phyloP scores from a whole-genome alignment of 1,140 invertebrate genomes.

The Diorhabda sublineata region DNA sequence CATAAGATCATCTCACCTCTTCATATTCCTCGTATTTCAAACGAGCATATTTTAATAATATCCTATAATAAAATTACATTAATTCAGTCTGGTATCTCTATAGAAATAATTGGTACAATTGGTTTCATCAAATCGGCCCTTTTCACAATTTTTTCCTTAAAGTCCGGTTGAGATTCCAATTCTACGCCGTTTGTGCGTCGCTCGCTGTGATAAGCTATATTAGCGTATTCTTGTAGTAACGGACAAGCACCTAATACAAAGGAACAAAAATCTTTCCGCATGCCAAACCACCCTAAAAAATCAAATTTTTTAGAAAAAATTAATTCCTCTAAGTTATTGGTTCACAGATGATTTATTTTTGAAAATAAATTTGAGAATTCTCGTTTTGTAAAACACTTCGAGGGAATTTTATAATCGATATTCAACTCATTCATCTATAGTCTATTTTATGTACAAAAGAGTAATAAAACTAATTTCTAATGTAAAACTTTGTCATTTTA shows the following conservation, averaged over 20 bases:
- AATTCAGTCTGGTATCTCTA: conserved; percentile 82
- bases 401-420: too few relatives aligned
- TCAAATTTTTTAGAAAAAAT: conserved; percentile 5
- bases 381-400: too few relatives aligned
- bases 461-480: too few relatives aligned
- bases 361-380: too few relatives aligned
- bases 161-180: conserved; percentile 56
- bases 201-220: conserved; percentile 88
- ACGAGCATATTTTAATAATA: neutral
- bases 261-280: conserved; percentile 95
- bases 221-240: conserved; percentile 94
- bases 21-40: too few relatives aligned
- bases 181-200: conserved; percentile 50
- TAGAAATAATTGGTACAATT: conserved; percentile 79
- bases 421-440: too few relatives aligned
- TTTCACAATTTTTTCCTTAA: conserved; percentile 59
- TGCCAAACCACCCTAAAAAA: conserved; percentile 94
- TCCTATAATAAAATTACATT: neutral
- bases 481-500: too few relatives aligned
- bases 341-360: too few relatives aligned
- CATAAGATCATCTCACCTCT: too few relatives aligned
- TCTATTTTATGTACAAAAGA: too few relatives aligned
- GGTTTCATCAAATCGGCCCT: conserved; percentile 75
- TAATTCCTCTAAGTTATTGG: neutral
- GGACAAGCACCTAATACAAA: conserved; percentile 91